Evolutionary conservation across 2,888 invertebrate species (phyloP).

Genomic region (Micoletzkya japonica): DNA sequence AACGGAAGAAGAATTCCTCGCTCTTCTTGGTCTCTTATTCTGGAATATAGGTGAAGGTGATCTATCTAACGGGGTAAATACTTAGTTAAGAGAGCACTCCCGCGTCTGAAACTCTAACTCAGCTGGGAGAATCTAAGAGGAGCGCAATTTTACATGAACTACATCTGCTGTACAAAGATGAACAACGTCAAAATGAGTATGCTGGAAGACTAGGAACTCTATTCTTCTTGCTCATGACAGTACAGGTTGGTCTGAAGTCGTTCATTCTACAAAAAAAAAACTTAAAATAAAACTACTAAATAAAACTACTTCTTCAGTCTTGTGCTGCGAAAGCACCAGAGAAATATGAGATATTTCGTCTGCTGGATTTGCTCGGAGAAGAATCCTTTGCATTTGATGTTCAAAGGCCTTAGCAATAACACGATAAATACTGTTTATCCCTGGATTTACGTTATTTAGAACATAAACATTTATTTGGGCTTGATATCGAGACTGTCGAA

Average conservation of each 20-base stretch:
- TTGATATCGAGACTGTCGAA: too few relatives aligned
- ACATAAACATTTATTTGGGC: too few relatives aligned
- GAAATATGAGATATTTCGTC: slow-evolving; percentile 11
- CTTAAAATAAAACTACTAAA: background rate
- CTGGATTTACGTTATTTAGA: too few relatives aligned
- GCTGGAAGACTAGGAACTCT: slow-evolving; percentile 12
- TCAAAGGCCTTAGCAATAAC: background rate
- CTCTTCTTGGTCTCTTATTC: slow-evolving; percentile 14
- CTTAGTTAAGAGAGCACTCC: slow-evolving; percentile 7
- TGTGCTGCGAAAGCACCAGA: slow-evolving; percentile 8
- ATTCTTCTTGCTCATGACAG: slow-evolving; percentile 21
- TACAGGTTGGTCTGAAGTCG: too few relatives aligned
- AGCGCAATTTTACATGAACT: slow-evolving; percentile 8
- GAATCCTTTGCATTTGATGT: slow-evolving; percentile 3
- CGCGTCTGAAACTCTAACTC: background rate
- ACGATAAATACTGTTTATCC: slow-evolving; percentile 8
- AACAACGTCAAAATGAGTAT: slow-evolving; percentile 8
- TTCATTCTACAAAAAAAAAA: background rate
- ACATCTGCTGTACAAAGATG: slow-evolving; percentile 15
- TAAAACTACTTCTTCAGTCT: slow-evolving; percentile 7
- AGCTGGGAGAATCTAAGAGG: slow-evolving; percentile 5
- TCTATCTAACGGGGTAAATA: background rate
- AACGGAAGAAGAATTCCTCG: slow-evolving; percentile 17
- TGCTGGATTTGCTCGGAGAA: slow-evolving; percentile 18
- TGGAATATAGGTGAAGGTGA: slow-evolving; percentile 19